Evolutionary conservation across 1,140 invertebrate species (phyloP).

Genomic region (Parapsyche elsis): DNA sequence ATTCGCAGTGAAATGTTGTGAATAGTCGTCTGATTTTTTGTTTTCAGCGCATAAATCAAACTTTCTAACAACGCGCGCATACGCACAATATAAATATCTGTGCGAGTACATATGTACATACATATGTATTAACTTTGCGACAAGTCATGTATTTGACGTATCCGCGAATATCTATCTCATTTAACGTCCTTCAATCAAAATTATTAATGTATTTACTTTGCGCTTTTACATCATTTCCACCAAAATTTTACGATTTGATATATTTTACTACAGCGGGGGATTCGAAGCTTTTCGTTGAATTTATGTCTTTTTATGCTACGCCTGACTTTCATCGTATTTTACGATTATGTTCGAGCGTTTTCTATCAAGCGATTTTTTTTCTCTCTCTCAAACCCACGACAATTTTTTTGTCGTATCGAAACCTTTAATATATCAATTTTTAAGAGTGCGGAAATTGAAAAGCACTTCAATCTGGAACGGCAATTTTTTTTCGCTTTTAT

Average conservation of each 20-base stretch:
- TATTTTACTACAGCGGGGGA: not conserved
- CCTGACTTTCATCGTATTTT: slow-evolving; percentile 22
- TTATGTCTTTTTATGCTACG: slow-evolving; percentile 18
- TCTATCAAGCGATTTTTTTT: slow-evolving; percentile 16
- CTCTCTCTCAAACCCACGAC: not conserved
- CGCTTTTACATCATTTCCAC: not conserved
- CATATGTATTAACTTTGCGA: too few species aligned
- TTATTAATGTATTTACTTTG: slow-evolving; percentile 9
- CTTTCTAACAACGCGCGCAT: too few species aligned
- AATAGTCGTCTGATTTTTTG: too few species aligned
- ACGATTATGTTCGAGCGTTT: slow-evolving; percentile 24
- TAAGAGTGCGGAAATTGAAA: slow-evolving; percentile 1
- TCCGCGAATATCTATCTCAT: not conserved
- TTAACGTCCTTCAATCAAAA: not conserved
- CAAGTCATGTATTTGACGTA: too few species aligned
- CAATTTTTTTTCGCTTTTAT: too few species aligned
- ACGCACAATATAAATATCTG: too few species aligned
- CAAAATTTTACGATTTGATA: slow-evolving; percentile 13
- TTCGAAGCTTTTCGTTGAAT: slow-evolving; percentile 1
- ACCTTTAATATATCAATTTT: not conserved
- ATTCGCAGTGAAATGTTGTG: too few species aligned
- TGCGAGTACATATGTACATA: too few species aligned
- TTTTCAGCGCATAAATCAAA: too few species aligned
- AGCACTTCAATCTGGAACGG: not conserved
- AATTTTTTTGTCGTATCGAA: slow-evolving; percentile 21